phyloP scores from a whole-genome alignment of 2,113 vertebrate species.

The Oncorhynchus kisutch region DNA sequence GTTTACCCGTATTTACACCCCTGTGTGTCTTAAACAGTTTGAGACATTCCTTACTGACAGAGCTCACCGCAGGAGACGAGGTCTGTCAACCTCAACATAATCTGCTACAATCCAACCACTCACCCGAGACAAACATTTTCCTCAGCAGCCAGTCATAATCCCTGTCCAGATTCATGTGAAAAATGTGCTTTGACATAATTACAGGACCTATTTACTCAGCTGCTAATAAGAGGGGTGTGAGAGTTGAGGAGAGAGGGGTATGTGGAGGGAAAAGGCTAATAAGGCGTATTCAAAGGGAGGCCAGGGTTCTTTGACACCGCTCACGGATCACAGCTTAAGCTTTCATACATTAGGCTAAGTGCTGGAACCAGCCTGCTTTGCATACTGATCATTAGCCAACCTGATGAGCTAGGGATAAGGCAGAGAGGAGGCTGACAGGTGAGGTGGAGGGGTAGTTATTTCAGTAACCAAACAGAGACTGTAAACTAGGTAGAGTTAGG shows the following conservation, averaged over 20 bases:
- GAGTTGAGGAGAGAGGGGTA: background rate
- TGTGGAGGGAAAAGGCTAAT: background rate
- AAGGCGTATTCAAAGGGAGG: constrained; percentile 13
- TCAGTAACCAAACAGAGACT: too few species aligned
- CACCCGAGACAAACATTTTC: background rate
- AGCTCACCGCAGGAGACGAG: constrained; percentile 3
- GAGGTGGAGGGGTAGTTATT: background rate
- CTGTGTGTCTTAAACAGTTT: background rate
- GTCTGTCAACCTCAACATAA: constrained; percentile 11
- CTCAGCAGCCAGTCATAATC: constrained; percentile 5
- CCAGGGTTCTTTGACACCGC: constrained; percentile 5
- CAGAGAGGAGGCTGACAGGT: background rate
- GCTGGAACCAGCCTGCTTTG: constrained; percentile 3
- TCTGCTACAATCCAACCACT: background rate
- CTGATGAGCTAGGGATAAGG: background rate
- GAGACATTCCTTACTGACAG: background rate
- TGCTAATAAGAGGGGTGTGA: background rate
- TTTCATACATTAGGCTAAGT: constrained; percentile 23
- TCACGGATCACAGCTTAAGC: constrained; percentile 19
- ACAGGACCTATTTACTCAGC: constrained; percentile 18
- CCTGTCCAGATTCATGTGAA: background rate
- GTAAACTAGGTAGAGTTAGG: background rate
- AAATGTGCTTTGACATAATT: constrained; percentile 19
- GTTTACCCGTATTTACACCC: too few species aligned
- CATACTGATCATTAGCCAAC: constrained; percentile 5